Evolutionary conservation across 2,797 vertebrate species (phyloP).

Genomic region (Spheniscus humboldti): DNA sequence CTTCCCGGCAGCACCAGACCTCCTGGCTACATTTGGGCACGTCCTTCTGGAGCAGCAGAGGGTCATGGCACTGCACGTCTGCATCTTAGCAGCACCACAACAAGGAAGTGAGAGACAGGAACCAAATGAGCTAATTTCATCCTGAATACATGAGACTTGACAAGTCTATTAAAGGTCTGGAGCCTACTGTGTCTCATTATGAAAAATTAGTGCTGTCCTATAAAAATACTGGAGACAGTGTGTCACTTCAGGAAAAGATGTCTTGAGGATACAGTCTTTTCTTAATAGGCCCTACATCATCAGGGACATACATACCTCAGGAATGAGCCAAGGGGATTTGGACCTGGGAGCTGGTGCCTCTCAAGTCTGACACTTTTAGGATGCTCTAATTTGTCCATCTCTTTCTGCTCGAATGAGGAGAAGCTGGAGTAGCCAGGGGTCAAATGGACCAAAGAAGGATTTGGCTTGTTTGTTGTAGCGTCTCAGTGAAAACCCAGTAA

Average conservation of each 20-base stretch:
- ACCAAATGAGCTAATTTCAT: constrained; percentile 51
- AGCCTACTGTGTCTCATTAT: constrained; percentile 37
- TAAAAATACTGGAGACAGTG: constrained; percentile 39
- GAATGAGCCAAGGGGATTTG: background rate
- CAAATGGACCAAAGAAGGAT: background rate
- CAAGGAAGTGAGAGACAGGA: constrained; percentile 24
- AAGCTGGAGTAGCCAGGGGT: background rate
- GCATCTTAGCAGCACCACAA: constrained; percentile 2
- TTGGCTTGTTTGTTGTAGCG: background rate
- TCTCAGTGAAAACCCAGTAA: background rate
- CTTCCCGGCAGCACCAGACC: background rate
- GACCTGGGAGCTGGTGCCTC: background rate
- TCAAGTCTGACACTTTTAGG: background rate
- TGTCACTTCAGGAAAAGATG: constrained; percentile 17
- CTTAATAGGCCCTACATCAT: constrained; percentile 44
- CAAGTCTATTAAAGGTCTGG: constrained; percentile 47
- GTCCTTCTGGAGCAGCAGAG: background rate
- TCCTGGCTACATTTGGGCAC: background rate
- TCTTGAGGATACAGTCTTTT: background rate
- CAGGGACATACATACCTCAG: background rate
- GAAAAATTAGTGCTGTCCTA: constrained; percentile 55
- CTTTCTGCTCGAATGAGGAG: background rate
- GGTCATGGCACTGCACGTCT: background rate
- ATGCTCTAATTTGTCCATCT: background rate
- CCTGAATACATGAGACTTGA: constrained; percentile 18